Evolutionary conservation across 2,888 invertebrate species (phyloP), one percentile per base, ranked within the genome.

Genomic region (Ichneumoninae sp.): DNA sequence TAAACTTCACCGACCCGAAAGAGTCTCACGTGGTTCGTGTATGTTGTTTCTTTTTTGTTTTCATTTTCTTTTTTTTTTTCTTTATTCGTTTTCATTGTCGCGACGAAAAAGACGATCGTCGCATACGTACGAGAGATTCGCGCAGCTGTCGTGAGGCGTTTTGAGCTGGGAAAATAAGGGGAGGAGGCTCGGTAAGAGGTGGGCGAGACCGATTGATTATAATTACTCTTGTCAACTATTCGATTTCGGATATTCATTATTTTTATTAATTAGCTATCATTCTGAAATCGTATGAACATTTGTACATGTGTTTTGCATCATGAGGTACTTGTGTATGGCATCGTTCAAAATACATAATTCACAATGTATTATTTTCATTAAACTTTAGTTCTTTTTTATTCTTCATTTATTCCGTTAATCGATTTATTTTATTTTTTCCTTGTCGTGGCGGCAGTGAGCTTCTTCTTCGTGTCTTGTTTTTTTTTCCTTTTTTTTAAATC

Each of bases 251-350:
- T 92, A 92, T 91, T 90, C 87, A 90, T 93, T 89, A 90, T 93
- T 92, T 93, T 93, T 92, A 93, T 92, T 93, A 92, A 92, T 93
- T 93, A 93, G 90, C 92, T 93, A 92, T 91, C 91, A 92, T 92
- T 92, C 87, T 93, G 93, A 92, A 91, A 93, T 93, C 91, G 91
- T 93, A 93, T 93, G 92, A 93, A 93, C 93, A 93, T 93, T 93
- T 93, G 93, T 93, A 93, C 93, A 93, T 93, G 91, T 93, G 89
- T 92, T 93, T 92, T 92, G 91, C 92, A 92, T 92, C 91, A 91
- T 93, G 93, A 93, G 93, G 93, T 93, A 93, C 92, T 93, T 93
- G 92, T 93, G 92, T 93, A 93, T 93, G 93, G 92, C 92, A 90
- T 92, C 90, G 89, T 90, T 62, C 91, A 91, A 91, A 91, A 92